Conservation (phyloP, 2,797 vertebrate genomes). For the Carapus acus region DNA sequence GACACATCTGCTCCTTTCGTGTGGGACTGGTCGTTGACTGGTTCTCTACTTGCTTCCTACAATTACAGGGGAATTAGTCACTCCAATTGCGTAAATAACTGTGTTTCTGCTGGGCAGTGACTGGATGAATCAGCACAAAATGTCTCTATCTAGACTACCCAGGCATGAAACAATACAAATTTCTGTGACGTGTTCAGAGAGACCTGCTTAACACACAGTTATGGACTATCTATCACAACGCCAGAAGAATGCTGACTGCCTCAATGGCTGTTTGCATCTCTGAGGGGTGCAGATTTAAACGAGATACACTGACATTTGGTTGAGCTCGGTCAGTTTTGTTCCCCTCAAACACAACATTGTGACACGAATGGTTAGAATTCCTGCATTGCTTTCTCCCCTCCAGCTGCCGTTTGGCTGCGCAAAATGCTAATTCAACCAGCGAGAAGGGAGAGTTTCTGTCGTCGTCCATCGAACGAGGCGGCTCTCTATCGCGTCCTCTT, state of each 20-base stretch:
- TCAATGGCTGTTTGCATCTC: no score
- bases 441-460: neutral
- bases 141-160: neutral
- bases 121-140: constrained; percentile 18
- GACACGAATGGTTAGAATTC: no score
- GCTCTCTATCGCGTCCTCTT: neutral
- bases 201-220: constrained; percentile 5
- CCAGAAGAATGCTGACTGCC: no score
- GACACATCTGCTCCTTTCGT: neutral
- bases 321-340: no score
- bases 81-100: no score
- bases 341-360: no score
- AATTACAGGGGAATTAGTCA: no score
- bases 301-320: neutral
- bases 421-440: neutral
- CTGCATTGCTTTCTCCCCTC: no score
- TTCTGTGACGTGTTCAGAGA: constrained; percentile 27
- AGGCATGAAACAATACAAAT: constrained; percentile 3
- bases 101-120: no score
- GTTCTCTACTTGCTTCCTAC: no score
- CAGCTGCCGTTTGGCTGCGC: neutral
- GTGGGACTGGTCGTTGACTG: no score
- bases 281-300: neutral
- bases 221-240: constrained; percentile 29
- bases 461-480: constrained; percentile 31